These are phyloP conservation scores for Bursaphelenchus mucronatus DNA, from an alignment of 1,140 invertebrate species.

Conservation along the genomic window DNA sequence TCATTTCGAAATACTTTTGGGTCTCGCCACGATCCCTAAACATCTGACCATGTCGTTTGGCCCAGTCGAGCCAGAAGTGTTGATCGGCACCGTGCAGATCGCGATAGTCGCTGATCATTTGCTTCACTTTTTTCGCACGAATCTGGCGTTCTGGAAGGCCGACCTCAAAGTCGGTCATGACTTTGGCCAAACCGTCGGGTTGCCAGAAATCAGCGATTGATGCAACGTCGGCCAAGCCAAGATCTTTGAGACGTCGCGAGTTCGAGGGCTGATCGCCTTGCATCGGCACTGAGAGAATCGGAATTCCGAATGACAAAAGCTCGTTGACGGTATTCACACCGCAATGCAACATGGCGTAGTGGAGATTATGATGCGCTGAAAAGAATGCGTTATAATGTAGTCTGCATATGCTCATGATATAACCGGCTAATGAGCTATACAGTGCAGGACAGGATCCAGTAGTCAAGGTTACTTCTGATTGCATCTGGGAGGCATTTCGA, in stretches of 20 bases:
- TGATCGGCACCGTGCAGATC: slow-evolving; percentile 22
- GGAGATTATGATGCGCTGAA: slow-evolving; percentile 52
- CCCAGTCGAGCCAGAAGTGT: slow-evolving; percentile 46
- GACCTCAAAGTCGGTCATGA: neutral
- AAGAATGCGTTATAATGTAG: neutral
- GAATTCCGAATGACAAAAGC: slow-evolving; percentile 52
- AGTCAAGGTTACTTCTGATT: too few species aligned
- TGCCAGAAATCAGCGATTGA: neutral
- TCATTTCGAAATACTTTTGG: slow-evolving; percentile 13
- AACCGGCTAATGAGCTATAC: too few species aligned
- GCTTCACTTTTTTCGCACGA: slow-evolving; percentile 31
- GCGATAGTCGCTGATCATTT: slow-evolving; percentile 37
- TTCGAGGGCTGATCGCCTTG: slow-evolving; percentile 53
- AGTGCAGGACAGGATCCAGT: too few species aligned
- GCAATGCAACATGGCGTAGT: slow-evolving; percentile 50
- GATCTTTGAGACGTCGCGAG: slow-evolving; percentile 36
- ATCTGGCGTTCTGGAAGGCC: neutral
- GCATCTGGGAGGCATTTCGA: too few species aligned
- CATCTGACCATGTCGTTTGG: slow-evolving; percentile 29
- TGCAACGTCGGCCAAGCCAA: slow-evolving; percentile 28
- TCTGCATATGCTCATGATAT: too few species aligned
- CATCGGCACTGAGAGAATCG: slow-evolving; percentile 51
- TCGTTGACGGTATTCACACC: slow-evolving; percentile 57
- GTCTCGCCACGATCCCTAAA: neutral
- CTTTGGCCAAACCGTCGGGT: neutral